A percentile compares a stretch with the other conserved stretches of the same genome.
Evolutionary conservation across 2,113 vertebrate species (phyloP).

Genomic region (Conger conger): DNA sequence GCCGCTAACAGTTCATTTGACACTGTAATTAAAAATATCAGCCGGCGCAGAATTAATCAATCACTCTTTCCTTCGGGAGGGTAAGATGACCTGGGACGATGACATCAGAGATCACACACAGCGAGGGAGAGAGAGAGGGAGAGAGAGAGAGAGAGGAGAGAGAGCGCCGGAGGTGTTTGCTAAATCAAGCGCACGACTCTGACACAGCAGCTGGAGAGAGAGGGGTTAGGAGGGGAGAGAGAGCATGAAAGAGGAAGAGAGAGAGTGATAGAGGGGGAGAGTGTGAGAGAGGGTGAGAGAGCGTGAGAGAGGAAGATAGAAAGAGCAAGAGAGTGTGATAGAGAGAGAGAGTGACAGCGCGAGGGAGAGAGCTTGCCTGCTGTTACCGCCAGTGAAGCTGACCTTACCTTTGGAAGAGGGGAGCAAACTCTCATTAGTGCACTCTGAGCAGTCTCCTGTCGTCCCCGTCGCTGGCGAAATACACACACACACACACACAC

Average conservation of each 20-base stretch:
- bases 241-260: too few relatives aligned
- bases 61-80: constrained; percentile 44
- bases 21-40: constrained; percentile 66
- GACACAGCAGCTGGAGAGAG: not conserved
- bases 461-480: not conserved
- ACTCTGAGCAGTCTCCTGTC: not conserved
- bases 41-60: constrained; percentile 56
- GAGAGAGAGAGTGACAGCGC: too few relatives aligned
- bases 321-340: not conserved
- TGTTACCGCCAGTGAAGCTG: not conserved
- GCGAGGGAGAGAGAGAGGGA: not conserved
- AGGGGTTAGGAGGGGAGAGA: not conserved
- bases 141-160: not conserved
- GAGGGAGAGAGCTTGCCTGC: not conserved
- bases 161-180: not conserved
- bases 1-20: constrained; percentile 60
- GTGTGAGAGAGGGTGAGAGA: constrained; percentile 10
- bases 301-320: not conserved
- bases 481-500: not conserved
- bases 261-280: too few relatives aligned
- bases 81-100: not conserved
- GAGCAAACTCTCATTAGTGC: not conserved
- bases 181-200: too few relatives aligned
- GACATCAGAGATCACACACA: not conserved
- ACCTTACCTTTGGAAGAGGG: not conserved